phyloP scores from a whole-genome alignment of 2,113 vertebrate genomes.

The Protobothrops mucrosquamatus region DNA sequence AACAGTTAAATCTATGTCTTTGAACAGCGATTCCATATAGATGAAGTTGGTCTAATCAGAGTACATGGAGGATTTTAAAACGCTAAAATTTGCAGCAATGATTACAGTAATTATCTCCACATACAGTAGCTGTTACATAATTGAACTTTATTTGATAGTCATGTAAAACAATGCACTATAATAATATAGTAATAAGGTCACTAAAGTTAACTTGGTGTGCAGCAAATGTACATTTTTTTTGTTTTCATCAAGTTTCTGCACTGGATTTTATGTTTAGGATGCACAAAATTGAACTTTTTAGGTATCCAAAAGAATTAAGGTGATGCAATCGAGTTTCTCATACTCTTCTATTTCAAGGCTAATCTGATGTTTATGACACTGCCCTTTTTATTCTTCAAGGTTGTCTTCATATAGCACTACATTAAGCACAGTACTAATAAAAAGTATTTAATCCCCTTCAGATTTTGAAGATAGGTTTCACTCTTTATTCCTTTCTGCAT shows the following conservation, averaged over 20 bases:
- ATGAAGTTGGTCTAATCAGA: background rate
- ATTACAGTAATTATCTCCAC: background rate
- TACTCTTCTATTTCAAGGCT: background rate
- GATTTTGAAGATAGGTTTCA: background rate
- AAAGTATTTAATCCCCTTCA: background rate
- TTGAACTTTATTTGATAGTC: background rate
- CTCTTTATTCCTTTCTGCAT: background rate
- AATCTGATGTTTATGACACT: background rate
- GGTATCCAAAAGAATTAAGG: background rate
- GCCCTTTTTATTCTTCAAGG: background rate
- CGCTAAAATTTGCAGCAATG: background rate
- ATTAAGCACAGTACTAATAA: background rate
- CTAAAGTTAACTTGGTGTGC: background rate
- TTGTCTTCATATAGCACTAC: background rate
- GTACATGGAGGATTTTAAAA: background rate
- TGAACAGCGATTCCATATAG: background rate
- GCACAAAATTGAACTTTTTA: background rate
- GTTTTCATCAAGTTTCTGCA: background rate
- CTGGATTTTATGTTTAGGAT: background rate
- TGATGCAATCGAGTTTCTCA: background rate
- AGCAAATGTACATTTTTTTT: background rate
- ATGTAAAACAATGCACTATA: background rate
- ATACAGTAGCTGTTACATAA: background rate
- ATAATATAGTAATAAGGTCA: background rate
- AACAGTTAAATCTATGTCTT: background rate